Base-by-base conservation (phyloP, 1,140 invertebrate genomes). In the Brachionus paranguensis region DNA sequence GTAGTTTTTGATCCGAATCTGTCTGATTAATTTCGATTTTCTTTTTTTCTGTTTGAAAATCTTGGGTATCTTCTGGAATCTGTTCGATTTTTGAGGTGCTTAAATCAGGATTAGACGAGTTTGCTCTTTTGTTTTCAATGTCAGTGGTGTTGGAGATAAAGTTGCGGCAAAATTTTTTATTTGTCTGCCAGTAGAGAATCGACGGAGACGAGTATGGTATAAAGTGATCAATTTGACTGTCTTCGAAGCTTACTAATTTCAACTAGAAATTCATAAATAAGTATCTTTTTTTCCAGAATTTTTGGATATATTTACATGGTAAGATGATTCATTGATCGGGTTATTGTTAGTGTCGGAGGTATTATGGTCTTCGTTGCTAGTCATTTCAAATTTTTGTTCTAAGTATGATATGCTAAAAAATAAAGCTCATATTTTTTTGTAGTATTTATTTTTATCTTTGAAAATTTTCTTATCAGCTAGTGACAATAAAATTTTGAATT, bases 221-320 rank as follows among this genome's bases (percentile, higher is more conserved):
- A 81, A 81, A 81, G 53, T 68, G 53, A 11, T 81, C 78, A 24
- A 81, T 37, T 81, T 81, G 78, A 81, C 78, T 81, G 64, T 81
- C 78, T 64, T 81, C 78, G 27, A 81, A 81, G 17, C 78, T 64
- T 0, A 81, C 37, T 14, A 41, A 45, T 64, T 81, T 81, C 17
- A 81, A 29, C 78, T 81, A 6, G 17, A 81, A 68, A 50, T 45
- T 45, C 14, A 43, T 55, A 64, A 47, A 68, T 41, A 33, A 64
- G 12, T 68, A 29, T 29, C 11, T 24, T 37, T 64, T 33, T 50
- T 14, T 1, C 0, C 1, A 4, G 0, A 43, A 55, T 33, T 14
- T 27, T 27, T 11, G 12, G 10, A 47, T 27, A 33, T 14, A 27
- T 27, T 64, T 81, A 81, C 78, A 60, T 81, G 78, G 12, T 81